Evolutionary conservation across 2,797 vertebrate genomes (phyloP).

Genomic region (Platyrinchus mystaceus): DNA sequence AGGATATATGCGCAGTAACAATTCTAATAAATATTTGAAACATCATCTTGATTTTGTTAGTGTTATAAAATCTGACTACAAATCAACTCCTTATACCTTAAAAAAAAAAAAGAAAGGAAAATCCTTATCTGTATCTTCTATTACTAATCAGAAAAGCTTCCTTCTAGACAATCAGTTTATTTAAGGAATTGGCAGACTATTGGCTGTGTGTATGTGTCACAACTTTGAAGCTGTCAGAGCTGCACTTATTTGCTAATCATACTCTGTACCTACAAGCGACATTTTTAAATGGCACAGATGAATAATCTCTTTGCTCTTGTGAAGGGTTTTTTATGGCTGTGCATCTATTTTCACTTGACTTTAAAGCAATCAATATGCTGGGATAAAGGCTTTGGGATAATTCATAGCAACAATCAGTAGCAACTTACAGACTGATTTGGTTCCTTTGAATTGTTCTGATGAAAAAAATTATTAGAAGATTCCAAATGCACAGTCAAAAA

Average conservation of each 20-base stretch:
- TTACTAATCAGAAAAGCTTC: constrained; percentile 2
- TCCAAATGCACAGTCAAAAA: not conserved
- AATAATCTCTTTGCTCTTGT: constrained; percentile 44
- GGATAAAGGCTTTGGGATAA: constrained; percentile 56
- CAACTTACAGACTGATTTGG: constrained; percentile 40
- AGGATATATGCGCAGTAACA: not conserved
- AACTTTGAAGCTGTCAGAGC: constrained; percentile 46
- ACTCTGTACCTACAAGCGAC: constrained; percentile 17
- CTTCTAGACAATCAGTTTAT: constrained; percentile 36
- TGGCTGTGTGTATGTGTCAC: not conserved
- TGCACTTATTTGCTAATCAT: constrained; percentile 41
- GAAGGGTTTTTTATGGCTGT: constrained; percentile 22
- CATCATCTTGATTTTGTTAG: not conserved
- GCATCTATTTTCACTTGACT: constrained; percentile 61
- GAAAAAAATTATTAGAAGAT: constrained; percentile 32
- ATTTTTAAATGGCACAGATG: constrained; percentile 34
- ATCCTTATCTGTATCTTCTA: not conserved
- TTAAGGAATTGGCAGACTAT: constrained; percentile 18
- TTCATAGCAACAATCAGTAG: constrained; percentile 52
- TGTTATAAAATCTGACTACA: not conserved
- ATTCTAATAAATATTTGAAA: constrained; percentile 40
- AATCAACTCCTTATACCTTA: not conserved
- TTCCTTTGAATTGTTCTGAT: constrained; percentile 33
- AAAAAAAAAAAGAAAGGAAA: not conserved
- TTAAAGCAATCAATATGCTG: constrained; percentile 53